Evolutionary conservation across 2,888 invertebrate genomes (phyloP).

Genomic region (Idaea dimidiata): DNA sequence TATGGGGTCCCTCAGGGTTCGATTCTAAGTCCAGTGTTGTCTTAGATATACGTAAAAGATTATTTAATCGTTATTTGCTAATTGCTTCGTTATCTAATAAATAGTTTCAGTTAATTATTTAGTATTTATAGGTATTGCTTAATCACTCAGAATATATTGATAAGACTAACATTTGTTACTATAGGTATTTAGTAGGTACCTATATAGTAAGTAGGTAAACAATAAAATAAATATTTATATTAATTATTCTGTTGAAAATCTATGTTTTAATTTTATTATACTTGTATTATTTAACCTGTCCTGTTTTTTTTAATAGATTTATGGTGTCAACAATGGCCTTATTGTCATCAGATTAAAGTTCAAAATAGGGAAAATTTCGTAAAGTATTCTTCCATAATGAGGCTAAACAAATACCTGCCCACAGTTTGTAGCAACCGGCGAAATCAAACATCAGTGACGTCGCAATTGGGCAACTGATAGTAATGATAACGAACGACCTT

Average conservation of each 20-base stretch:
- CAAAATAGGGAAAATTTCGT: not conserved
- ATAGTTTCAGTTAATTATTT: no score
- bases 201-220: no score
- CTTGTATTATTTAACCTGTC: not conserved
- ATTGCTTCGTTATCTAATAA: no score
- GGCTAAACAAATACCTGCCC: conserved; percentile 17
- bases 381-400: conserved; percentile 16
- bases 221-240: no score
- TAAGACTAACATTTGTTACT: not conserved
- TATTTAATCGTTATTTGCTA: not conserved
- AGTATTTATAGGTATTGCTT: not conserved
- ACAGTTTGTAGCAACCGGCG: conserved; percentile 3
- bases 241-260: no score
- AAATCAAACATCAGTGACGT: conserved; percentile 16
- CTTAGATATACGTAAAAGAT: not conserved
- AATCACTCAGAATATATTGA: not conserved
- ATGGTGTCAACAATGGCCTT: not conserved
- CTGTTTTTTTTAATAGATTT: not conserved
- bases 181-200: no score
- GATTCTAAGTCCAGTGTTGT: conserved; percentile 7
- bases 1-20: conserved; percentile 14
- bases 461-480: conserved; percentile 25
- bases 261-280: no score
- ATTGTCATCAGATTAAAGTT: not conserved
- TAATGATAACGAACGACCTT: conserved; percentile 34